phyloP scores from a whole-genome alignment of 2,113 vertebrate species.

The Mobula birostris region DNA sequence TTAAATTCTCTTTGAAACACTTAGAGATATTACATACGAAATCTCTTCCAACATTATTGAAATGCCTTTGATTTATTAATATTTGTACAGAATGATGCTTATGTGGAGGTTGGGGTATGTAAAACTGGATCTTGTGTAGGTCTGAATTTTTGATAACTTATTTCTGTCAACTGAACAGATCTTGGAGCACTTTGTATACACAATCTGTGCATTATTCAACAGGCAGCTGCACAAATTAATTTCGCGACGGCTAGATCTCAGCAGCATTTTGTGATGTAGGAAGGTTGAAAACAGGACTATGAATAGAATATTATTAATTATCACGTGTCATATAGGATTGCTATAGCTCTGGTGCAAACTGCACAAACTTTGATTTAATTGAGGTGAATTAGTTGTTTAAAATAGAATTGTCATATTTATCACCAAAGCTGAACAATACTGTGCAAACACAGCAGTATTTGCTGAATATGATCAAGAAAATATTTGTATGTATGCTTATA shows the following conservation, averaged over 20 bases:
- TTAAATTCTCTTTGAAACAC: background rate
- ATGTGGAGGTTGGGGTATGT: constrained; percentile 21
- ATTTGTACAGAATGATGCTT: constrained; percentile 25
- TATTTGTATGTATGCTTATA: background rate
- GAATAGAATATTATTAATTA: constrained; percentile 35
- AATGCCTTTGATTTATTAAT: constrained; percentile 14
- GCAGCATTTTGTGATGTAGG: background rate
- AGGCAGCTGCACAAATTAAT: constrained; percentile 34
- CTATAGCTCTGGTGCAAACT: background rate
- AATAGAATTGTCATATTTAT: background rate
- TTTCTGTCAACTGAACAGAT: background rate
- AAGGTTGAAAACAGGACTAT: constrained; percentile 1
- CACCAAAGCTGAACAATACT: background rate
- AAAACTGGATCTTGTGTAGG: constrained; percentile 32
- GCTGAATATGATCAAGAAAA: background rate
- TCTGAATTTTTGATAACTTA: constrained; percentile 17
- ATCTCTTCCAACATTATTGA: background rate
- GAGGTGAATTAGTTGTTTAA: background rate
- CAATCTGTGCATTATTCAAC: constrained; percentile 31
- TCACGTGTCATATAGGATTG: background rate
- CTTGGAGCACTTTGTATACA: constrained; percentile 23
- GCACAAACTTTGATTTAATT: background rate
- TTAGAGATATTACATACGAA: background rate
- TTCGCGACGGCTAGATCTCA: background rate
- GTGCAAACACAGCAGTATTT: constrained; percentile 5